Conservation (phyloP, 2,113 vertebrate species). For the Plecotus auritus region DNA sequence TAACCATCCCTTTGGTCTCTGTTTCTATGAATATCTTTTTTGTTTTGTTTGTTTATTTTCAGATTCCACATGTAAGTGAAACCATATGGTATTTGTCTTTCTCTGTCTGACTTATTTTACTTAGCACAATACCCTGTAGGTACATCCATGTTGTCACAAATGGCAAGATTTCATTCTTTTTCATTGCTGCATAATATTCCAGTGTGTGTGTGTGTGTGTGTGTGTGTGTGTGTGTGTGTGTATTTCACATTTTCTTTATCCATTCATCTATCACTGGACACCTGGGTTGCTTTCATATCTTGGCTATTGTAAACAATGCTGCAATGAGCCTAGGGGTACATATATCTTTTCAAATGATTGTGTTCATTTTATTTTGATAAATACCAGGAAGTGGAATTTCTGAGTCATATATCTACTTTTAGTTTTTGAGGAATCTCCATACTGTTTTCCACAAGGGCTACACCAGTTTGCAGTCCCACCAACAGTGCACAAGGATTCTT, state of each 20-base stretch:
- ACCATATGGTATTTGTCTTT: not conserved
- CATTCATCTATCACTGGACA: not conserved
- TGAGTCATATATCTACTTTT: not conserved
- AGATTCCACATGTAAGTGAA: not conserved
- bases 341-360: not conserved
- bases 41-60: not conserved
- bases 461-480: not conserved
- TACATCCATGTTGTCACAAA: not conserved
- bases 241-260: not conserved
- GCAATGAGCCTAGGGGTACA: not conserved
- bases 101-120: not conserved
- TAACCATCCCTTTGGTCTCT: not conserved
- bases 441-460: not conserved
- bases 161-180: not conserved
- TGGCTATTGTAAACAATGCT: not conserved
- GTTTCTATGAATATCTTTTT: not conserved
- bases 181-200: not conserved
- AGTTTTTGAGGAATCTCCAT: not conserved
- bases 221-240: not conserved
- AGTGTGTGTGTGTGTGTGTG: too few species aligned
- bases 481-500: not conserved
- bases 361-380: not conserved
- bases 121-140: not conserved
- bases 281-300: not conserved
- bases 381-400: not conserved